Percentiles rank a stretch among this genome's conserved stretches.
Conservation (phyloP, 2,888 invertebrate genomes). For the Philopedon plagiatum region DNA sequence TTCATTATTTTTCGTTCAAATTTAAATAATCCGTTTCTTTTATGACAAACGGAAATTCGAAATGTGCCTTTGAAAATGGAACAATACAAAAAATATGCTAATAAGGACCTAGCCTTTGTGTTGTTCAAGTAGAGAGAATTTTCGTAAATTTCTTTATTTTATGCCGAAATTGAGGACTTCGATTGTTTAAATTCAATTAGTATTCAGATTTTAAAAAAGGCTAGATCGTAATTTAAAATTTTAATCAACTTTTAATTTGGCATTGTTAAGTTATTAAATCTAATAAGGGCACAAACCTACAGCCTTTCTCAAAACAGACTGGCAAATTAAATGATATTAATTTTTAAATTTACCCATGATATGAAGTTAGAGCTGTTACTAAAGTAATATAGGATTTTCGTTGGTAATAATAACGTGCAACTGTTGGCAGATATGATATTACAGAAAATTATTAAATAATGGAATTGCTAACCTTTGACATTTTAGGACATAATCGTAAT, state of each 20-base stretch:
- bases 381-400: too few species aligned
- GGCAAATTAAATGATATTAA: too few species aligned
- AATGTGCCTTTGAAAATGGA: slow-evolving; percentile 47
- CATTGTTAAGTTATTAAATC: slow-evolving; percentile 22
- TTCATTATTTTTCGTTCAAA: slow-evolving; percentile 66
- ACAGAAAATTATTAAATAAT: too few species aligned
- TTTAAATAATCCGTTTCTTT: slow-evolving; percentile 66
- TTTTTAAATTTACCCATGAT: too few species aligned
- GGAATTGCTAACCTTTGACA: too few species aligned
- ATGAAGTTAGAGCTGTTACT: too few species aligned
- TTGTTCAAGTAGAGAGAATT: slow-evolving; percentile 32
- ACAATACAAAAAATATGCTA: slow-evolving; percentile 45
- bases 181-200: slow-evolving; percentile 43
- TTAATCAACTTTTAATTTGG: slow-evolving; percentile 36
- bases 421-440: too few species aligned
- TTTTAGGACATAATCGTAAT: too few species aligned
- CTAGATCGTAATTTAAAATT: slow-evolving; percentile 30
- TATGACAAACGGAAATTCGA: slow-evolving; percentile 60
- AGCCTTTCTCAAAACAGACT: too few species aligned
- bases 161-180: slow-evolving; percentile 24
- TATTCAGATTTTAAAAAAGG: slow-evolving; percentile 41
- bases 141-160: slow-evolving; percentile 36
- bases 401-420: too few species aligned
- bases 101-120: slow-evolving; percentile 46
- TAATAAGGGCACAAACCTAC: not conserved